A percentile compares a stretch with the other conserved stretches of the same genome.
phyloP scores from a whole-genome alignment of 2,888 invertebrate species.

The Microctonus brassicae region DNA sequence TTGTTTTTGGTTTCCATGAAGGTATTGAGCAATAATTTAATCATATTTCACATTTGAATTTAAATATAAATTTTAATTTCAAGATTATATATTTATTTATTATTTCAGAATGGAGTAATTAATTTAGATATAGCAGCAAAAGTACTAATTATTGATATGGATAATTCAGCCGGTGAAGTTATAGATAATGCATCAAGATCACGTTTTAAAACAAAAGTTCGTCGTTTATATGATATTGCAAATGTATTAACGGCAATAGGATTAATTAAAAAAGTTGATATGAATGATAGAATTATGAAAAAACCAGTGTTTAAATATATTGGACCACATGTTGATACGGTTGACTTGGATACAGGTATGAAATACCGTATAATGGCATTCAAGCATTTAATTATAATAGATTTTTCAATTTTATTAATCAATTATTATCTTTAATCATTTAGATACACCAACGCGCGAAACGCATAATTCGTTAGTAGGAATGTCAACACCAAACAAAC shows the following conservation, averaged over 20 bases:
- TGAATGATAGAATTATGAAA: slow-evolving; percentile 73
- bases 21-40: slow-evolving; percentile 70
- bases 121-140: slow-evolving; percentile 79
- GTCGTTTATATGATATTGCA: slow-evolving; percentile 83
- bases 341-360: slow-evolving; percentile 51
- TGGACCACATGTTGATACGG: slow-evolving; percentile 69
- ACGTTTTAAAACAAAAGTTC: slow-evolving; percentile 78
- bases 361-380: not conserved
- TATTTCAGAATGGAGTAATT: slow-evolving; percentile 74
- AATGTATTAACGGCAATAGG: slow-evolving; percentile 83
- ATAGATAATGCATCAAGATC: slow-evolving; percentile 57
- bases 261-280: slow-evolving; percentile 79
- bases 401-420: too few relatives aligned
- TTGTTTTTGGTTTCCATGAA: slow-evolving; percentile 77
- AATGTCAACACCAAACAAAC: slow-evolving; percentile 54
- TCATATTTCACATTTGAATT: slow-evolving; percentile 37
- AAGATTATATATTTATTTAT: slow-evolving; percentile 37
- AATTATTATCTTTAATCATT: slow-evolving; percentile 12
- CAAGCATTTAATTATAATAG: not conserved
- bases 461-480: slow-evolving; percentile 45
- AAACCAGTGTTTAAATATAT: slow-evolving; percentile 79
- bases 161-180: slow-evolving; percentile 71
- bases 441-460: slow-evolving; percentile 48
- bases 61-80: slow-evolving; percentile 8
- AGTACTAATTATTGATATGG: slow-evolving; percentile 74